Evolutionary conservation across 1,140 invertebrate species (phyloP), one percentile per base, ranked within the genome.

Genomic region (Brachionus rotundiformis): DNA sequence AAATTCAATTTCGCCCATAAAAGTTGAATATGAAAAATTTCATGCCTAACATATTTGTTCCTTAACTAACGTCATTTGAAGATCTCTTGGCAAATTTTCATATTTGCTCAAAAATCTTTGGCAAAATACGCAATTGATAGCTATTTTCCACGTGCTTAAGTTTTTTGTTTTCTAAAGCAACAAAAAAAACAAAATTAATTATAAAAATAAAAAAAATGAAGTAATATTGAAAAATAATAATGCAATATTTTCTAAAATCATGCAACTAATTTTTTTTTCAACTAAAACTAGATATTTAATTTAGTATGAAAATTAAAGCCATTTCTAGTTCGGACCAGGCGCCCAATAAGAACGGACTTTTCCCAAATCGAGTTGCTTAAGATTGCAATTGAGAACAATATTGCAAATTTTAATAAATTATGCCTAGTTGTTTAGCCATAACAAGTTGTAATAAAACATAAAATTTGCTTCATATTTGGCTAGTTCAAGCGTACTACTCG

Each of bases 221-320:
- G 47, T 23, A 49, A 49, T 49, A 49, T 49, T 49, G 5, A 5
- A 49, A 49, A 49, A 49, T 4, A 49, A 49, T 49, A 49, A 49
- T 49, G 47, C 47, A 49, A 49, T 49, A 49, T 49, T 49, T 49
- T 49, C 47, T 49, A 49, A 49, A 49, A 49, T 49, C 16, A 49
- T 49, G 47, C 47, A 49, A 49, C 47, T 49, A 49, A 49, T 16
- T 49, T 49, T 49, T 36, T 19, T 16, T 49, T n/a, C 6, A 49
- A n/a, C 16, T 16, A 49, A 49, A n/a, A 23, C 47, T 49, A 49
- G 47, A 49, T n/a, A 49, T 49, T 49, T 49, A 23, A 23, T 49
- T 49, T 49, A 49, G 5, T 7, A 49, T 19, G 7, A 49, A 49
- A 49, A 1, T 5, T 49, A 16, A 6, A 49, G 47, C 16, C 3